Evolutionary conservation across 2,888 invertebrate species (phyloP), one percentile per base, ranked within the genome.

Genomic region (Apotomis turbidana): DNA sequence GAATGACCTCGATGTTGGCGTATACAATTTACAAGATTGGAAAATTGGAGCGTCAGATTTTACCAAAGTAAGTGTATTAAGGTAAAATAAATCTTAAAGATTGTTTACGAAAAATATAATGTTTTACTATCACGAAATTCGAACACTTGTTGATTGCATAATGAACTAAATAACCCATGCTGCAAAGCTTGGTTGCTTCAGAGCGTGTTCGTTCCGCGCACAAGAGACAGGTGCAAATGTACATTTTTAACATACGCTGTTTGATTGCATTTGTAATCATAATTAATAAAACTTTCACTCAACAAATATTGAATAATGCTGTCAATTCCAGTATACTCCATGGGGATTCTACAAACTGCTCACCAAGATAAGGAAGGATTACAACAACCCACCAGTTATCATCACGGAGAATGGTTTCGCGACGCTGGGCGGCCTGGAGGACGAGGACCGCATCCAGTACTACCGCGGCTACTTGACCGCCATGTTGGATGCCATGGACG

Each of bases 401-500:
- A 86, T 95, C 4, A 94, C 94, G 0, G 95, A 96, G 80, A 95
- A 95, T 76, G 95, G 95, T 0, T 86, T 76, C 63, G 74, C 85
- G 0, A 80, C 79, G 13, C 57, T 62, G 13, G 77, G 75, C 0
- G 87, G 88, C 3, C 73, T 90, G 0, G 78, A 87, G 0, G 95
- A 95, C 78, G 77, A 83, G 0, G 86, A 87, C 38, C 84, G 94
- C 8, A 79, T 93, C 44, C 63, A 79, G 0, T 93, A 89, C 81
- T 78, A 87, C 63, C 82, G 86, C 74, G 76, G 75, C 1, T 92
- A 94, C 76, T 75, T 94, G 36, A 74, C 80, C 15, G 90, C 88
- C 41, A 77, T 94, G 78, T 74, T 93, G 69, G 85, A 91, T 57
- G 93, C 94, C 1, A 83, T 93, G 0, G 86, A 89, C 8, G 90